These are phyloP conservation scores for Menura novaehollandiae DNA, from an alignment of 2,113 vertebrate genomes.

Conservation along the genomic window DNA sequence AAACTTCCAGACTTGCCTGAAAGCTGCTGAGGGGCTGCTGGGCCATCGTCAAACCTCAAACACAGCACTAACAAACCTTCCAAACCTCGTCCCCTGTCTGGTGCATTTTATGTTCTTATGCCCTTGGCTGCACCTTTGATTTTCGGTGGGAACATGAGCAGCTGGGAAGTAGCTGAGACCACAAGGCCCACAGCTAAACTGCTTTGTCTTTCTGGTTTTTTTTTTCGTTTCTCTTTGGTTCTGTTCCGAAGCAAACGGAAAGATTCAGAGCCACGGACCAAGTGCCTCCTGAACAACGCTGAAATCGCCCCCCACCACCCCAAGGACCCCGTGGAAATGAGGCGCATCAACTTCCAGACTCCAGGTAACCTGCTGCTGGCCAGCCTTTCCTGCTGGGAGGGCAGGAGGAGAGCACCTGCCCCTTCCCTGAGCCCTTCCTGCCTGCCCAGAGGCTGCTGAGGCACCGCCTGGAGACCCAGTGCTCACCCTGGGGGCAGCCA, in stretches of 20 bases:
- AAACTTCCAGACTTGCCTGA: background rate
- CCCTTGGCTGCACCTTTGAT: background rate
- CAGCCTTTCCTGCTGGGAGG: background rate
- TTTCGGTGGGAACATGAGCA: background rate
- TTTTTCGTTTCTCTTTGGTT: background rate
- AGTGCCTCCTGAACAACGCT: slow-evolving; percentile 92
- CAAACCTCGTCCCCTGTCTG: background rate
- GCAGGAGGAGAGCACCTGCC: background rate
- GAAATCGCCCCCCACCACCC: slow-evolving; percentile 93
- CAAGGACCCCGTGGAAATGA: slow-evolving; percentile 97
- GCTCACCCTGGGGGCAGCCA: background rate
- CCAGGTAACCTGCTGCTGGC: slow-evolving; percentile 78
- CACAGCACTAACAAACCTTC: background rate
- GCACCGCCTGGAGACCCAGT: background rate
- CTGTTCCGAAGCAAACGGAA: slow-evolving; percentile 85
- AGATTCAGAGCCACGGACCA: slow-evolving; percentile 91
- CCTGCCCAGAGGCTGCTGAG: background rate
- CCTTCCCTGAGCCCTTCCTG: background rate
- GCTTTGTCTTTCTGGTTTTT: background rate
- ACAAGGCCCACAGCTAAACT: background rate
- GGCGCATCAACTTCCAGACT: slow-evolving; percentile 97
- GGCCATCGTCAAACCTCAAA: background rate
- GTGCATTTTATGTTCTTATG: background rate
- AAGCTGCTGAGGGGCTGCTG: background rate
- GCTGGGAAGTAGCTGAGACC: background rate